A percentile compares a stretch with the other conserved stretches of the same genome.
These are phyloP conservation scores for Apodemus sylvaticus DNA, from an alignment of 2,113 vertebrate genomes.

Conservation along the genomic window DNA sequence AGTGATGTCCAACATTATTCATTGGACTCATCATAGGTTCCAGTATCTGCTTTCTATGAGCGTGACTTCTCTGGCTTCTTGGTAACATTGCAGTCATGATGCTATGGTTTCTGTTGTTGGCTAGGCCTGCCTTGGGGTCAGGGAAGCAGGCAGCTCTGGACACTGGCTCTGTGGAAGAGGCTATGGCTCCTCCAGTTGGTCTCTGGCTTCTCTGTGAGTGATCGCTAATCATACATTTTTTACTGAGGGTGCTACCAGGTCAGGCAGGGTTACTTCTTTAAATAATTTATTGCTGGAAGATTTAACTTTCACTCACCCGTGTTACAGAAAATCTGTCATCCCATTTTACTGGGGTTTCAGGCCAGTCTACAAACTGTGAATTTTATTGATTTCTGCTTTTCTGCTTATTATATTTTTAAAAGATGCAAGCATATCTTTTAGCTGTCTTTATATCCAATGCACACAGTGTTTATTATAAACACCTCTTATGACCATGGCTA, in stretches of 20 bases:
- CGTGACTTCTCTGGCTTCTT: background rate
- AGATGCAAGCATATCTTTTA: background rate
- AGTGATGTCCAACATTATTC: background rate
- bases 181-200: background rate
- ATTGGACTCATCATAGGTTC: background rate
- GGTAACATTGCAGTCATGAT: background rate
- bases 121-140: too few relatives aligned
- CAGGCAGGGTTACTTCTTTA: conserved; percentile 51
- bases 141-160: too few relatives aligned
- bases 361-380: background rate
- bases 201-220: background rate
- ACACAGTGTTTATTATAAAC: background rate
- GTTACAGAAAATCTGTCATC: conserved; percentile 25
- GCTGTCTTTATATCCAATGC: background rate
- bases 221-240: conserved; percentile 63
- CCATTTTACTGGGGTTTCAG: background rate
- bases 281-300: conserved; percentile 60
- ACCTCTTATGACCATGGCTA: background rate
- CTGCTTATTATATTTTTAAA: background rate
- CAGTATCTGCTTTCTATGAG: background rate
- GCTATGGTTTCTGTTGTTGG: background rate
- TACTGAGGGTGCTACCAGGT: conserved; percentile 18
- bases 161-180: rapidly evolving
- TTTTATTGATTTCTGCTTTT: conserved; percentile 8
- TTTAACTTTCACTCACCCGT: conserved; percentile 27